These are phyloP conservation scores for Alethe castanea DNA, from an alignment of 2,113 vertebrate species.

Conservation along the genomic window DNA sequence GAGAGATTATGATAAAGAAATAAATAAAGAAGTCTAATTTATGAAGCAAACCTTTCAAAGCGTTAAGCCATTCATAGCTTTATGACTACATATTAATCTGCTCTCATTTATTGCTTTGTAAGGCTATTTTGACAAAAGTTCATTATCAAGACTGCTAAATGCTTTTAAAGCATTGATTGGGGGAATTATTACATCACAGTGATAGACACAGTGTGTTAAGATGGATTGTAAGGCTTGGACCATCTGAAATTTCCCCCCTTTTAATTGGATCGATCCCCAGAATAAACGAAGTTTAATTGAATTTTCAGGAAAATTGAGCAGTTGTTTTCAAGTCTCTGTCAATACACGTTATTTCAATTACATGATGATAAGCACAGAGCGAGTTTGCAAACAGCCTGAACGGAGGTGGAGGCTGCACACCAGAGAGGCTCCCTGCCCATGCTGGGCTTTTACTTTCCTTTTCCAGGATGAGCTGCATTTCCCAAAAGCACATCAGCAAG, in stretches of 20 bases:
- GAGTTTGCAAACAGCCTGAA: conserved; percentile 67
- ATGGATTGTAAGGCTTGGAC: conserved; percentile 84
- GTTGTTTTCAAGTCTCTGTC: conserved; percentile 95
- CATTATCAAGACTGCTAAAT: conserved; percentile 93
- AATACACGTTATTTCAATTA: conserved; percentile 95
- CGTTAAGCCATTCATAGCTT: conserved; percentile 75
- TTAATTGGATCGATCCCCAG: conserved; percentile 89
- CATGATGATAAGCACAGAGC: conserved; percentile 79
- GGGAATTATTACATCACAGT: conserved; percentile 89
- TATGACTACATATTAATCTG: conserved; percentile 83
- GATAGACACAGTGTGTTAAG: conserved; percentile 82
- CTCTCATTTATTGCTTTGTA: conserved; percentile 87
- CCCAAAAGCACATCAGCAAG: conserved; percentile 44
- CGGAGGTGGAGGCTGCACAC: not conserved
- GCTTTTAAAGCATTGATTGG: conserved; percentile 98
- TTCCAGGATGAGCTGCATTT: conserved; percentile 26
- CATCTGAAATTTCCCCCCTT: conserved; percentile 79
- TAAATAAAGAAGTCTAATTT: conserved; percentile 59
- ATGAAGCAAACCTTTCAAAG: conserved; percentile 46
- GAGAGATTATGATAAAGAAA: conserved; percentile 10
- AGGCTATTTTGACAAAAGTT: conserved; percentile 94
- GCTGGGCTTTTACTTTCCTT: conserved; percentile 33
- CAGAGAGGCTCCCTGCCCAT: not conserved
- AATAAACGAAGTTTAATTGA: conserved; percentile 99
- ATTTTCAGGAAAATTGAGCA: conserved; percentile 95